Conservation (phyloP, 2,113 vertebrate genomes). For the Martes martes region DNA sequence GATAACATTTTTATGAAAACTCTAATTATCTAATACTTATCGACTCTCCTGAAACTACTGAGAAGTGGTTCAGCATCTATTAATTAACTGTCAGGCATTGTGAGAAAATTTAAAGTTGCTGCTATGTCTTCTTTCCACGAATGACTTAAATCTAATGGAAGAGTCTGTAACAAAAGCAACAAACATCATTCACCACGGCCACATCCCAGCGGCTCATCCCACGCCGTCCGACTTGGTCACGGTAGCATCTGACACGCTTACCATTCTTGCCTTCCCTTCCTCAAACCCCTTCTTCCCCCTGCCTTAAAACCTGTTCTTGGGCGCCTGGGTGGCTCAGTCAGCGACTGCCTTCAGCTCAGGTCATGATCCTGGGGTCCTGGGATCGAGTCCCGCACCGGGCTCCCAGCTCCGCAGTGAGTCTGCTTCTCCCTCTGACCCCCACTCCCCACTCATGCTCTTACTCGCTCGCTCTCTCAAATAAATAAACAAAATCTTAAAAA, state of each 20-base stretch:
- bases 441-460: too few relatives aligned
- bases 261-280: not conserved
- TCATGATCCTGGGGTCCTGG: too few relatives aligned
- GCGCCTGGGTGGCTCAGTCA: too few relatives aligned
- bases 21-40: not conserved
- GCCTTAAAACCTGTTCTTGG: not conserved
- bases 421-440: too few relatives aligned
- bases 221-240: not conserved
- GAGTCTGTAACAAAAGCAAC: not conserved
- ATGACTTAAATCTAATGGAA: not conserved
- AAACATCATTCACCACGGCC: not conserved
- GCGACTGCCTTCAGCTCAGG: too few relatives aligned
- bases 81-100: not conserved
- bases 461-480: too few relatives aligned
- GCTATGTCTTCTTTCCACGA: not conserved
- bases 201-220: not conserved
- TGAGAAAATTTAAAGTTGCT: not conserved
- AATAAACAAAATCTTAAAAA: too few relatives aligned
- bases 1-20: not conserved
- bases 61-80: not conserved
- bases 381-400: too few relatives aligned
- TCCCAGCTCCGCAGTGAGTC: too few relatives aligned
- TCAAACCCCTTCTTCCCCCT: not conserved
- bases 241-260: accelerated
- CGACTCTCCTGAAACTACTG: not conserved